phyloP scores from a whole-genome alignment of 53 echinoderm and acorn worm genomes.

The Patiria pectinifera region DNA sequence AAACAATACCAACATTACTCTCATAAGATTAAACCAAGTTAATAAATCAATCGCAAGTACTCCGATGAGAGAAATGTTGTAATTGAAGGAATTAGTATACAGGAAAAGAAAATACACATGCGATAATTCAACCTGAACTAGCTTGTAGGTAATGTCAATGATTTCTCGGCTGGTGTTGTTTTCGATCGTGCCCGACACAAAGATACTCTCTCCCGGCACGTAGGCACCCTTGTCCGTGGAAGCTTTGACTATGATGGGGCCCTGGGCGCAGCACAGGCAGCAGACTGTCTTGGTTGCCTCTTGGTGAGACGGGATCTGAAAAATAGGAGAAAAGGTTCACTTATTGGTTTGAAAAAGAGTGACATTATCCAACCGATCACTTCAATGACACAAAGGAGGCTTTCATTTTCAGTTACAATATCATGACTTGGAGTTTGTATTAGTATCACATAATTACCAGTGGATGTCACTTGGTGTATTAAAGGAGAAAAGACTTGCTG shows the following conservation, averaged over 20 bases:
- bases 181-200: conserved; percentile 24
- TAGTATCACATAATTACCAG: too few species aligned
- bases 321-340: neutral
- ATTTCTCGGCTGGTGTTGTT: conserved; percentile 49
- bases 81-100: too few species aligned
- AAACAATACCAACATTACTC: too few species aligned
- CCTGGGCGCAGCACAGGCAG: conserved; percentile 55
- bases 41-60: too few species aligned
- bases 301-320: conserved; percentile 6
- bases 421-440: too few species aligned
- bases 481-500: too few species aligned
- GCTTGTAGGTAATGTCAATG: neutral
- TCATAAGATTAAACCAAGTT: too few species aligned
- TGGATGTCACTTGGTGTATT: too few species aligned
- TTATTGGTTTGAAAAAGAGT: neutral
- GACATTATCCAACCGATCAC: too few species aligned
- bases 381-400: too few species aligned
- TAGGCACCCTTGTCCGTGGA: conserved; percentile 49
- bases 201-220: conserved; percentile 54
- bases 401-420: too few species aligned
- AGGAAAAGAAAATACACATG: neutral
- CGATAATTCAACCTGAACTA: conserved; percentile 40
- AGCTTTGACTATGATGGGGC: conserved; percentile 40
- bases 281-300: conserved; percentile 55
- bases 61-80: too few species aligned